Conservation (phyloP, 2,113 vertebrate genomes). For the Charina bottae region DNA sequence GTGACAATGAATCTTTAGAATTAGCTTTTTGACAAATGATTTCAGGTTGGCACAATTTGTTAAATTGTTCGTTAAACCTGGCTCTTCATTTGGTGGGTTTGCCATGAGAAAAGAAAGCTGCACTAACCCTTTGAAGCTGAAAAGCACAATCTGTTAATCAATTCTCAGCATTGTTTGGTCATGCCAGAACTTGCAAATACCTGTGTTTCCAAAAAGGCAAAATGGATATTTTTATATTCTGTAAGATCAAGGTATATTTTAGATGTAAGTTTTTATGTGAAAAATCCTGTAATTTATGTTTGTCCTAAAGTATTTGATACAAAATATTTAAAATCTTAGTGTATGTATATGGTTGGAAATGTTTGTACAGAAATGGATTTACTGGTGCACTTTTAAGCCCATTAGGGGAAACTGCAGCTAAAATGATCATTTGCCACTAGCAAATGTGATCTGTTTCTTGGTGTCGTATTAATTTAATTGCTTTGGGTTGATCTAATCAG, state of each 20-base stretch:
- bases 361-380: constrained; percentile 78
- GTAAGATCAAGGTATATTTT: constrained; percentile 81
- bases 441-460: constrained; percentile 74
- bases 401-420: constrained; percentile 74
- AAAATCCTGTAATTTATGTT: constrained; percentile 81
- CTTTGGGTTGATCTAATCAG: constrained; percentile 68
- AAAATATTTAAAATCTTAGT: constrained; percentile 80
- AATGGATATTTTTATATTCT: constrained; percentile 82
- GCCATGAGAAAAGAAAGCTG: constrained; percentile 33
- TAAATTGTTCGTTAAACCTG: constrained; percentile 19
- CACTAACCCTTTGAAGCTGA: constrained; percentile 43
- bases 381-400: constrained; percentile 82
- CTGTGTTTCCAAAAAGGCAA: constrained; percentile 65
- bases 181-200: constrained; percentile 72
- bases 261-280: constrained; percentile 82
- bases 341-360: constrained; percentile 78
- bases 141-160: constrained; percentile 43
- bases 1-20: background rate
- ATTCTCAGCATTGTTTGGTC: constrained; percentile 70
- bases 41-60: constrained; percentile 19
- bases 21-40: background rate
- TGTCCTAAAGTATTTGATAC: constrained; percentile 82
- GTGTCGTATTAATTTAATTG: constrained; percentile 75
- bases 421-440: constrained; percentile 71
- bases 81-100: constrained; percentile 23